These are phyloP conservation scores for Rambutsinella grinnellia DNA, from an alignment of 2,888 invertebrate species.

Conservation along the genomic window DNA sequence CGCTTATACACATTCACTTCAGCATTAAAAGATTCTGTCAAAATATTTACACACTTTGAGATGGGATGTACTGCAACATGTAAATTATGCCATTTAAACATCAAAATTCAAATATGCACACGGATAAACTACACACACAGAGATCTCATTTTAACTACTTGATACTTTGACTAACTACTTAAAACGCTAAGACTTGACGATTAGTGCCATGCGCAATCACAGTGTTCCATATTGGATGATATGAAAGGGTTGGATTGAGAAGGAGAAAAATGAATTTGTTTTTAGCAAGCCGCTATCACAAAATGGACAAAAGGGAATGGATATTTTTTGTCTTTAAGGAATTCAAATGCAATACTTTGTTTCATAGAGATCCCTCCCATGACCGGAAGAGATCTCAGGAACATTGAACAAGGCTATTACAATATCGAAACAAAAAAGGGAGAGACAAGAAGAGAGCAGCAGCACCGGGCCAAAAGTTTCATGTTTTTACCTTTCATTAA, in stretches of 20 bases:
- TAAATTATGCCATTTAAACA: no score
- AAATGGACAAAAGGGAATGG: no score
- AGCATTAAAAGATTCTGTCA: neutral
- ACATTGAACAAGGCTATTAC: neutral
- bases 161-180: neutral
- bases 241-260: neutral
- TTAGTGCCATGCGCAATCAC: neutral
- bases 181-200: neutral
- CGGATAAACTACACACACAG: no score
- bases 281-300: neutral
- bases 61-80: no score
- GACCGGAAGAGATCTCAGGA: neutral
- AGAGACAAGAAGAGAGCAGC: constrained; percentile 10
- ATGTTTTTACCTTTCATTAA: constrained; percentile 72
- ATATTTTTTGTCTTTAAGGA: neutral
- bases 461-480: constrained; percentile 39
- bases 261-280: neutral
- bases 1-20: no score
- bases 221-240: neutral
- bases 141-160: neutral
- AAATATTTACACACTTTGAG: no score
- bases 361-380: no score
- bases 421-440: neutral
- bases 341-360: no score
- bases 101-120: no score